A percentile compares a stretch with the other conserved stretches of the same genome.
phyloP scores from a whole-genome alignment of 2,888 invertebrate genomes.

The Andrena flavipes region DNA sequence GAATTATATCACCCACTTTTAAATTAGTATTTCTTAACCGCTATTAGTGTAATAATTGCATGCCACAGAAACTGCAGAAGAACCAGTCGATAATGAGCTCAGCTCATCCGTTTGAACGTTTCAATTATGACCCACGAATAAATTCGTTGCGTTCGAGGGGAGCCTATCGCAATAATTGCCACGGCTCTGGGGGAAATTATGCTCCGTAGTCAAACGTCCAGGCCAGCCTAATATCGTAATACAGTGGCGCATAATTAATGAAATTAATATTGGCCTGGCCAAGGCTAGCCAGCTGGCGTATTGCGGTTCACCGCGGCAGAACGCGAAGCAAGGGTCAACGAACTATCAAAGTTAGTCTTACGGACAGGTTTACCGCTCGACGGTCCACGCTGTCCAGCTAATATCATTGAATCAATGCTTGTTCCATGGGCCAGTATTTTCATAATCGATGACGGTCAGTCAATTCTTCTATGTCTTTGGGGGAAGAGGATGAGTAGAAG shows the following conservation, averaged over 20 bases:
- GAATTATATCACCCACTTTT: too few species aligned
- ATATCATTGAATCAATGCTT: not conserved
- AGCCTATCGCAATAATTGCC: conserved; percentile 22
- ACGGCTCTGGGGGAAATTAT: conserved; percentile 15
- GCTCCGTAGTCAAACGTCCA: conserved; percentile 15
- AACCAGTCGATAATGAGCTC: not conserved
- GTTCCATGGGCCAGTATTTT: not conserved
- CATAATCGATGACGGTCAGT: too few species aligned
- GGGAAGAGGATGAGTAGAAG: too few species aligned
- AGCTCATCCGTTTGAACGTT: conserved; percentile 1
- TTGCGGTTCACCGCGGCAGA: conserved; percentile 41
- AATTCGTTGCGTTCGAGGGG: not conserved
- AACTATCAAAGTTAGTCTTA: conserved; percentile 60
- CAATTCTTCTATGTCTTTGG: too few species aligned
- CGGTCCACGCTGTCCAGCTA: conserved; percentile 19
- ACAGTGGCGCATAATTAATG: conserved; percentile 64
- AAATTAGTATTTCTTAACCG: too few species aligned
- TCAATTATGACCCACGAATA: not conserved
- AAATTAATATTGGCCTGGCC: conserved; percentile 64
- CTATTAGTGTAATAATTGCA: too few species aligned
- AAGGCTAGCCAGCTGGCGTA: conserved; percentile 46
- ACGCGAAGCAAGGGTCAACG: conserved; percentile 49
- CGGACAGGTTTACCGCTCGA: conserved; percentile 39
- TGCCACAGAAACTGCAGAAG: not conserved
- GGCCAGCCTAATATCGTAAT: conserved; percentile 54